These are phyloP conservation scores for Gymnorhina tibicen DNA, from an alignment of 2,113 vertebrate species.

Conservation along the genomic window DNA sequence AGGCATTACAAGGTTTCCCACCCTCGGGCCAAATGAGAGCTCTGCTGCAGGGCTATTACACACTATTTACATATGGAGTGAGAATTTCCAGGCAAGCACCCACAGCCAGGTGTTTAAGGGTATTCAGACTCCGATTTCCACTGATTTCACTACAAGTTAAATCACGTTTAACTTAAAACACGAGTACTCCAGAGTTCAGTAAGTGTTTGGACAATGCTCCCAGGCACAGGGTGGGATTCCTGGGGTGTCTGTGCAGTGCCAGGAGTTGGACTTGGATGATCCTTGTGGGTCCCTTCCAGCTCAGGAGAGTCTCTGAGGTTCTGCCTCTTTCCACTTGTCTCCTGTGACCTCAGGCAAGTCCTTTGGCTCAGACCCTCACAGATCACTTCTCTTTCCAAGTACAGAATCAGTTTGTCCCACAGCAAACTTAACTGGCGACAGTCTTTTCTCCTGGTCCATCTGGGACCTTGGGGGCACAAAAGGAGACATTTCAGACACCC, in stretches of 20 bases:
- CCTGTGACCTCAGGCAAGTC: too few species aligned
- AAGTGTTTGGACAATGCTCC: background rate
- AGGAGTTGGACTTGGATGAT: background rate
- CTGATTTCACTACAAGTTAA: background rate
- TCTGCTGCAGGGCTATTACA: background rate
- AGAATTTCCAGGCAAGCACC: background rate
- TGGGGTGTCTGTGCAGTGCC: background rate
- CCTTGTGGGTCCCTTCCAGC: background rate
- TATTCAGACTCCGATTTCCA: background rate
- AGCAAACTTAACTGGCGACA: background rate
- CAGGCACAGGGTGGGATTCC: background rate
- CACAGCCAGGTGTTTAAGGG: background rate
- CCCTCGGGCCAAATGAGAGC: background rate
- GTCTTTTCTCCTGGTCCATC: background rate
- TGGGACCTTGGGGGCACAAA: background rate
- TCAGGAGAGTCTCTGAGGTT: background rate
- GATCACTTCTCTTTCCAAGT: too few species aligned
- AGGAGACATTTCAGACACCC: background rate
- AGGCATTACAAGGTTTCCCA: background rate
- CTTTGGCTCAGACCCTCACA: too few species aligned
- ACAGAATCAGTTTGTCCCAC: background rate
- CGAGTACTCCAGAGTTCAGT: background rate
- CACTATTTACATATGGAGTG: background rate
- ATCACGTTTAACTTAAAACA: background rate
- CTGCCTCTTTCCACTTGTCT: too few species aligned